Conservation (phyloP, 2,113 vertebrate genomes). For the Thamnaconus septentrionalis region DNA sequence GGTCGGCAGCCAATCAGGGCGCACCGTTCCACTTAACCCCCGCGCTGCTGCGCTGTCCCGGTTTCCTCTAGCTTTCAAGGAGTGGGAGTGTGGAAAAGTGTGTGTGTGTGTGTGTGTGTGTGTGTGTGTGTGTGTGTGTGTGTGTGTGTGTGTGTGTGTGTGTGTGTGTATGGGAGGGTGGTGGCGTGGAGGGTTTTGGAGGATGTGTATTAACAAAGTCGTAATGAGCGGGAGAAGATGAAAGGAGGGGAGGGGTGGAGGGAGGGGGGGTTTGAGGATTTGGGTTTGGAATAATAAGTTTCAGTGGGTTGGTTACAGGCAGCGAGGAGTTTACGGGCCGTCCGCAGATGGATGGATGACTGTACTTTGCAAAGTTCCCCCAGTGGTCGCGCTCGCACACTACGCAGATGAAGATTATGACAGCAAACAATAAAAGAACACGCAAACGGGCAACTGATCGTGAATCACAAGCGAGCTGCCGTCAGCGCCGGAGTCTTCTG, state of each 20-base stretch:
- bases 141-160: background rate
- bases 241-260: slow-evolving; percentile 22
- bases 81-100: slow-evolving; percentile 28
- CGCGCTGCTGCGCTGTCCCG: slow-evolving; percentile 73
- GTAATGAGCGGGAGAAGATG: slow-evolving; percentile 37
- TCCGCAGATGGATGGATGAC: background rate
- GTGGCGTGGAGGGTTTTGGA: slow-evolving; percentile 36
- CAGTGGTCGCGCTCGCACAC: background rate
- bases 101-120: background rate
- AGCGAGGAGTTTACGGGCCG: background rate
- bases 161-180: background rate
- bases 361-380: background rate
- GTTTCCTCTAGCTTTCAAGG: slow-evolving; percentile 72
- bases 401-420: background rate
- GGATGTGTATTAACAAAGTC: slow-evolving; percentile 39
- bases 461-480: slow-evolving; percentile 14
- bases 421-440: background rate
- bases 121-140: background rate
- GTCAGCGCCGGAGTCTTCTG: slow-evolving; percentile 10
- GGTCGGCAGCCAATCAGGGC: slow-evolving; percentile 76
- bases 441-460: background rate
- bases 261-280: background rate
- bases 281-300: background rate
- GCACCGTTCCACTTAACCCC: slow-evolving; percentile 73
- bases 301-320: no score